Percentiles rank a stretch among this genome's conserved stretches.
phyloP scores from a whole-genome alignment of 2,888 invertebrate species.

The Nymphalis urticae region DNA sequence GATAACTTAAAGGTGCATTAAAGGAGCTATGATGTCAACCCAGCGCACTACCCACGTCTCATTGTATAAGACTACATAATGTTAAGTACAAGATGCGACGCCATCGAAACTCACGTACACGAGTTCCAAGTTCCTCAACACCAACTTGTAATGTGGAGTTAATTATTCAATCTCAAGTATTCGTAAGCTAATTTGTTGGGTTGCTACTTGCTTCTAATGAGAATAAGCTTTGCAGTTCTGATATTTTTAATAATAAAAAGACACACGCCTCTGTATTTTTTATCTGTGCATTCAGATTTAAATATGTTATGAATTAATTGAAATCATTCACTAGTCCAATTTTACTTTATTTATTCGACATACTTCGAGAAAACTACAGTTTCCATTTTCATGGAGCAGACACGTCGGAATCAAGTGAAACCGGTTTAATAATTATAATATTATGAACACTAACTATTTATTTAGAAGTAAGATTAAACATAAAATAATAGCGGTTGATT shows the following conservation, averaged over 20 bases:
- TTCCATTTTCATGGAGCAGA: too few species aligned
- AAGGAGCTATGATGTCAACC: slow-evolving; percentile 11
- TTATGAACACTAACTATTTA: too few species aligned
- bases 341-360: too few species aligned
- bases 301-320: too few species aligned
- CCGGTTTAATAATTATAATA: too few species aligned
- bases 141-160: slow-evolving; percentile 40
- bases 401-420: too few species aligned
- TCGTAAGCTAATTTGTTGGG: slow-evolving; percentile 47
- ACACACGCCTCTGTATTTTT: too few species aligned
- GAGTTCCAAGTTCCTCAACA: slow-evolving; percentile 29
- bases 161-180: slow-evolving; percentile 50
- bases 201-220: slow-evolving; percentile 5
- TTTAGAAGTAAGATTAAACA: too few species aligned
- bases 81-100: slow-evolving; percentile 24
- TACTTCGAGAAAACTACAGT: too few species aligned
- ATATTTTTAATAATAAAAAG: not conserved
- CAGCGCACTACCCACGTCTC: slow-evolving; percentile 12
- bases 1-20: not conserved
- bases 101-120: slow-evolving; percentile 23
- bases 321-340: too few species aligned
- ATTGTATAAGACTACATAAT: slow-evolving; percentile 24
- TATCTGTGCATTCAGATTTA: too few species aligned
- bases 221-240: not conserved
- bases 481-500: too few species aligned